Evolutionary conservation across 2,797 vertebrate genomes (phyloP).

Genomic region (Falco naumanni): DNA sequence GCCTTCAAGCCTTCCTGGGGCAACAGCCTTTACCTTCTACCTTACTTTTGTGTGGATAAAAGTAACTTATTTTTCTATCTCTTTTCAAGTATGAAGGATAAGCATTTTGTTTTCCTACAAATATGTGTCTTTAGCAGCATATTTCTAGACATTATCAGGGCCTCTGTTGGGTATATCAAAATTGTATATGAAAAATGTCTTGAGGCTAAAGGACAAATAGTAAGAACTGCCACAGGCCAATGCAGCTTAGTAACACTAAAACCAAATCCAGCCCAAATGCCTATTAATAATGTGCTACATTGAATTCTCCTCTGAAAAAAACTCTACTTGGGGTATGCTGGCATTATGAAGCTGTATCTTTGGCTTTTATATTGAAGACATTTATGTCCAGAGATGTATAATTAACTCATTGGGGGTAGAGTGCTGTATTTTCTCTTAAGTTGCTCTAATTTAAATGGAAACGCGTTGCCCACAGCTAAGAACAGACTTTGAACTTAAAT

Average conservation of each 20-base stretch:
- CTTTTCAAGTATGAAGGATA: background rate
- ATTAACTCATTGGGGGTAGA: slow-evolving; percentile 34
- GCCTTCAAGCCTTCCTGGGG: background rate
- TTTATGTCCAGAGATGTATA: slow-evolving; percentile 24
- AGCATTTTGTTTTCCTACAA: background rate
- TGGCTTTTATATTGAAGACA: slow-evolving; percentile 29
- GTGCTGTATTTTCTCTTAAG: slow-evolving; percentile 50
- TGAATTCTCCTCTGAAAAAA: background rate
- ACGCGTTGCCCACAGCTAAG: slow-evolving; percentile 44
- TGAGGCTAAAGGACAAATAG: background rate
- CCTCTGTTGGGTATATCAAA: background rate
- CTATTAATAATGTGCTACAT: background rate
- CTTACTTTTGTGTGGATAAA: background rate
- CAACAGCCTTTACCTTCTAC: background rate
- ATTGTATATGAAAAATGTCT: background rate
- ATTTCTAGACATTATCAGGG: background rate
- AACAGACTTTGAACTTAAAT: slow-evolving; percentile 66
- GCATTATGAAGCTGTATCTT: slow-evolving; percentile 22
- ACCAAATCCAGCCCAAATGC: background rate
- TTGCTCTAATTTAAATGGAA: slow-evolving; percentile 58
- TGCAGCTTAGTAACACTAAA: background rate
- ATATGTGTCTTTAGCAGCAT: background rate
- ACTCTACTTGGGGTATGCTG: background rate
- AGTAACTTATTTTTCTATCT: background rate
- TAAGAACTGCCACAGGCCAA: background rate